Evolutionary conservation across 2,797 vertebrate species (phyloP).

Genomic region (Sylvia borin): DNA sequence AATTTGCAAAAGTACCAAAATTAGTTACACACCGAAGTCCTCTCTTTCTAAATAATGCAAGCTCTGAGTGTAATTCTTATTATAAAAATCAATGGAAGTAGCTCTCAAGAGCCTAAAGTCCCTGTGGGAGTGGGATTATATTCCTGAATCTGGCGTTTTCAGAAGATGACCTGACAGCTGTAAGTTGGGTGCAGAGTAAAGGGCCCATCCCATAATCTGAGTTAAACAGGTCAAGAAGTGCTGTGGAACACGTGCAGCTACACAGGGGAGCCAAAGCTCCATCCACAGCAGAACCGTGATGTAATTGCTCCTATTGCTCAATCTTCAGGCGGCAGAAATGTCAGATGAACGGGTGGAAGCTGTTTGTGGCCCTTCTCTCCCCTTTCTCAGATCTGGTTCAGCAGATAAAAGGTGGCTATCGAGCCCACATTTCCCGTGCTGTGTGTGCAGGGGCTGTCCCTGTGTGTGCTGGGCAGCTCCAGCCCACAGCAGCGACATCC

Average conservation of each 20-base stretch:
- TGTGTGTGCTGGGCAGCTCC: not conserved
- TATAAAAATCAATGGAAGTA: not conserved
- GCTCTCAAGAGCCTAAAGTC: not conserved
- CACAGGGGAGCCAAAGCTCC: not conserved
- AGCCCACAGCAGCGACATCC: not conserved
- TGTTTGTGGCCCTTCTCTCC: not conserved
- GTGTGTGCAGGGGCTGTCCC: not conserved
- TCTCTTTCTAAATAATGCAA: not conserved
- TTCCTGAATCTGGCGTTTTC: not conserved
- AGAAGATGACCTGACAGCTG: not conserved
- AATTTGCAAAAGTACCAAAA: not conserved
- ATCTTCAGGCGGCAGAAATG: not conserved
- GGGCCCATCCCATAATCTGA: not conserved
- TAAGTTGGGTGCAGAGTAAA: not conserved
- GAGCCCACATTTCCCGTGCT: rapidly evolving
- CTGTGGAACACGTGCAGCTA: not conserved
- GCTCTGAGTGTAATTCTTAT: not conserved
- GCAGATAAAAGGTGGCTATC: rapidly evolving
- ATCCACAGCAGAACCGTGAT: not conserved
- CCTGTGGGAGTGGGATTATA: not conserved
- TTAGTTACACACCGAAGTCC: not conserved
- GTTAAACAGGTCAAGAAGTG: not conserved
- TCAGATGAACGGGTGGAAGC: not conserved
- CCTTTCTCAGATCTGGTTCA: not conserved
- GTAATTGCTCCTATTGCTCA: not conserved